These are phyloP conservation scores for Malurus elegans DNA, from an alignment of 2,113 vertebrate species.

Conservation along the genomic window DNA sequence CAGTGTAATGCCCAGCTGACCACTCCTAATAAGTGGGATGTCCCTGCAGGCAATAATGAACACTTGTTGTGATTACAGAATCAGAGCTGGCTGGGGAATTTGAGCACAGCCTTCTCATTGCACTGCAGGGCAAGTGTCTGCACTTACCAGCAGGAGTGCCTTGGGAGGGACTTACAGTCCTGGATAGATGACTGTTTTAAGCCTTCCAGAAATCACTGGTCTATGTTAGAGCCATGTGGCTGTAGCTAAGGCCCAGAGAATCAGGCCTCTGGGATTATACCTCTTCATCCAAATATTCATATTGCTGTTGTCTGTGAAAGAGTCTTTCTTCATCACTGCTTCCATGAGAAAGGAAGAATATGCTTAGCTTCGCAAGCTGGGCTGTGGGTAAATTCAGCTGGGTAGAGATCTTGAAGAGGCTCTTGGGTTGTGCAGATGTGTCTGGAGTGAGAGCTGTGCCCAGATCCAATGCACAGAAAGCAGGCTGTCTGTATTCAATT, in stretches of 20 bases:
- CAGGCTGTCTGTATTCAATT: neutral
- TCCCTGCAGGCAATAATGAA: constrained; percentile 26
- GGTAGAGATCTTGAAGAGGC: neutral
- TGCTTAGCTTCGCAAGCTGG: neutral
- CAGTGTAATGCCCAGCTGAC: constrained; percentile 40
- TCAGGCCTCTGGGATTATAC: neutral
- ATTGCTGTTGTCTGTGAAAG: neutral
- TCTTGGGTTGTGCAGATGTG: neutral
- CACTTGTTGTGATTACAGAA: constrained; percentile 43
- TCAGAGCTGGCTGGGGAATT: constrained; percentile 31
- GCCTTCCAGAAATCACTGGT: neutral
- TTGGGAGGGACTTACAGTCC: neutral
- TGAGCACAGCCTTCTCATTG: neutral
- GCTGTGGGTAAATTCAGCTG: neutral
- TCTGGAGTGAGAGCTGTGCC: neutral
- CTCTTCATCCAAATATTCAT: neutral
- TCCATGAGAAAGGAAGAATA: neutral
- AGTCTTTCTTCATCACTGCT: neutral
- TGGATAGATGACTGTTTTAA: constrained; percentile 5
- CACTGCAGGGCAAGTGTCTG: constrained; percentile 4
- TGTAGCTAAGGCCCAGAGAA: neutral
- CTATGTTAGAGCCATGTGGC: neutral
- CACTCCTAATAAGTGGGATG: constrained; percentile 32
- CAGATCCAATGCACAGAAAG: neutral
- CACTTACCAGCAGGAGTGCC: constrained; percentile 5